A percentile compares a stretch with the other conserved stretches of the same genome.
Evolutionary conservation across 2,888 invertebrate species (phyloP).

Genomic region (Phyto melanocephala): DNA sequence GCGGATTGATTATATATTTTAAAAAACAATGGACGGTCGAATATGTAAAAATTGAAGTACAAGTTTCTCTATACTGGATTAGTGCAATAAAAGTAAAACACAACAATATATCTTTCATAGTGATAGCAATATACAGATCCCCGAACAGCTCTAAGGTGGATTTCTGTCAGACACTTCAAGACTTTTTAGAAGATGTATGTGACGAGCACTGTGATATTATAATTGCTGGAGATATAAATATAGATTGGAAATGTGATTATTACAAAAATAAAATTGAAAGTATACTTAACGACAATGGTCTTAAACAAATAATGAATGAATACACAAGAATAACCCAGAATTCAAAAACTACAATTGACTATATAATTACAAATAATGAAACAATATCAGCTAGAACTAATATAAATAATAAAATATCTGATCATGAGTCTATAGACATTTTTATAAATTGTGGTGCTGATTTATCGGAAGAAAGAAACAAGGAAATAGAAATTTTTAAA

Average conservation of each 20-base stretch:
- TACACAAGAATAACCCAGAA: neutral
- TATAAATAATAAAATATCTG: neutral
- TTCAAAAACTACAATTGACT: neutral
- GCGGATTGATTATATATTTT: too few species aligned
- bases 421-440: neutral
- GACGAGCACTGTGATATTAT: neutral
- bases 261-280: neutral
- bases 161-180: too few species aligned
- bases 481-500: too few species aligned
- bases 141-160: too few species aligned
- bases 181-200: neutral
- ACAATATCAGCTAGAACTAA: neutral
- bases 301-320: neutral
- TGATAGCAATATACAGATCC: too few species aligned
- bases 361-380: neutral
- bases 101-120: too few species aligned
- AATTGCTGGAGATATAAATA: neutral
- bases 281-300: neutral
- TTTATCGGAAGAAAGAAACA: too few species aligned
- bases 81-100: too few species aligned
- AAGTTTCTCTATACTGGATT: too few species aligned
- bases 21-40: too few species aligned
- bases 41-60: too few species aligned
- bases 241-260: neutral
- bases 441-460: neutral